These are phyloP conservation scores for Anomalospiza imberbis DNA, from an alignment of 2,797 vertebrate genomes.

Conservation along the genomic window DNA sequence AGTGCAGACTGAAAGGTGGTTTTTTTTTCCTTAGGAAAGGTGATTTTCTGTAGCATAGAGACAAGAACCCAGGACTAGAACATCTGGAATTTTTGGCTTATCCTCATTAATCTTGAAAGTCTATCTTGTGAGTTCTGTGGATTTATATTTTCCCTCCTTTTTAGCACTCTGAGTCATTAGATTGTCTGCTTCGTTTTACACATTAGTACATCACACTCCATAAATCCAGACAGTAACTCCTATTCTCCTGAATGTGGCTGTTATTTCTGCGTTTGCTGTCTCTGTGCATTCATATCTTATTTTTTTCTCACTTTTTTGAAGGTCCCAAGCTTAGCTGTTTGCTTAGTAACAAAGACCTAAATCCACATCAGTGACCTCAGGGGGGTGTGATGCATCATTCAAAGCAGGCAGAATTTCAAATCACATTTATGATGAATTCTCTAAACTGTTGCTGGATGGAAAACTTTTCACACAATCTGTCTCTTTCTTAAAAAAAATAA, in stretches of 20 bases:
- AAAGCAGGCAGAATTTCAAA: neutral
- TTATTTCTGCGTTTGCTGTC: constrained; percentile 29
- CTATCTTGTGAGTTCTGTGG: constrained; percentile 27
- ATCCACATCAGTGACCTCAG: neutral
- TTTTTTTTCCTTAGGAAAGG: neutral
- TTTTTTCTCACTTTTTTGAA: neutral
- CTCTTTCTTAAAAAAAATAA: neutral
- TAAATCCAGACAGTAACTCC: constrained; percentile 33
- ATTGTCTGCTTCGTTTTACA: constrained; percentile 43
- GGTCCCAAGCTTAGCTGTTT: neutral
- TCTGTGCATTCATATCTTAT: neutral
- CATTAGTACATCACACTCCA: constrained; percentile 21
- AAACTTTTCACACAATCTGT: neutral
- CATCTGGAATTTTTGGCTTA: constrained; percentile 56
- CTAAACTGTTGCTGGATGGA: neutral
- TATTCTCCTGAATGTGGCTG: constrained; percentile 17
- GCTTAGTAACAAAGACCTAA: neutral
- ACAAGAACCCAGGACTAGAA: constrained; percentile 12
- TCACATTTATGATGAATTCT: neutral
- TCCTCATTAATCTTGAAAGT: constrained; percentile 43
- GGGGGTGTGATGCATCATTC: neutral
- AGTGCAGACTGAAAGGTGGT: neutral
- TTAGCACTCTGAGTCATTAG: constrained; percentile 51
- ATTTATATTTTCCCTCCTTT: constrained; percentile 5
- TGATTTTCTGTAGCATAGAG: neutral